Evolutionary conservation across 1,140 invertebrate genomes (phyloP).

Genomic region (Batillaria attramentaria): DNA sequence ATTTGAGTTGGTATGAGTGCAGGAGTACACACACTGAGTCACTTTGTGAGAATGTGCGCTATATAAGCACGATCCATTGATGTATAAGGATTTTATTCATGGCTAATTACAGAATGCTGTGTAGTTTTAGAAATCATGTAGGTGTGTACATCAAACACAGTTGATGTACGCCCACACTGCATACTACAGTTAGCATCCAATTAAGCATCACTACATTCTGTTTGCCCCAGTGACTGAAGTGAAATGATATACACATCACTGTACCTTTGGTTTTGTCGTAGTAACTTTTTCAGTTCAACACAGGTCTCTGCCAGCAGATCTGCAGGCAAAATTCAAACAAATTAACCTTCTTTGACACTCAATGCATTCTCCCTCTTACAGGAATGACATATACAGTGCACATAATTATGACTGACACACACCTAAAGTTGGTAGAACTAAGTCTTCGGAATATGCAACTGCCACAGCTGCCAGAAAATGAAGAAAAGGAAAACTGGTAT

Average conservation of each 20-base stretch:
- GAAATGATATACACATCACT: not conserved
- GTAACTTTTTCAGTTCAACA: slow-evolving; percentile 32
- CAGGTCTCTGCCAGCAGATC: slow-evolving; percentile 35
- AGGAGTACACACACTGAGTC: no score
- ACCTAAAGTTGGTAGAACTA: not conserved
- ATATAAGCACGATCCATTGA: no score
- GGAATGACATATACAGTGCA: not conserved
- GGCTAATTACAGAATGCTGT: not conserved
- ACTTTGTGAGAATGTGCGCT: no score
- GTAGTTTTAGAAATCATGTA: not conserved
- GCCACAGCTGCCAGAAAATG: not conserved
- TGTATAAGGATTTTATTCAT: not conserved
- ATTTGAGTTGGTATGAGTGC: no score
- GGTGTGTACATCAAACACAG: not conserved
- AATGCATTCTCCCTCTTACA: not conserved
- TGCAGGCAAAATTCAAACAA: slow-evolving; percentile 3
- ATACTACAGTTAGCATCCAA: not conserved
- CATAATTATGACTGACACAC: not conserved
- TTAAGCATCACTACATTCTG: not conserved
- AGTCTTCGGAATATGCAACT: not conserved
- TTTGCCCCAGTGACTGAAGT: slow-evolving; percentile 28
- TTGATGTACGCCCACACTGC: not conserved
- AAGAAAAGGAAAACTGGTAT: not conserved
- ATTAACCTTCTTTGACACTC: not conserved
- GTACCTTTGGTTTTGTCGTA: slow-evolving; percentile 35